Base-by-base conservation (phyloP, 92 coral and sea anemone species). In the Pocillopora meandrina region DNA sequence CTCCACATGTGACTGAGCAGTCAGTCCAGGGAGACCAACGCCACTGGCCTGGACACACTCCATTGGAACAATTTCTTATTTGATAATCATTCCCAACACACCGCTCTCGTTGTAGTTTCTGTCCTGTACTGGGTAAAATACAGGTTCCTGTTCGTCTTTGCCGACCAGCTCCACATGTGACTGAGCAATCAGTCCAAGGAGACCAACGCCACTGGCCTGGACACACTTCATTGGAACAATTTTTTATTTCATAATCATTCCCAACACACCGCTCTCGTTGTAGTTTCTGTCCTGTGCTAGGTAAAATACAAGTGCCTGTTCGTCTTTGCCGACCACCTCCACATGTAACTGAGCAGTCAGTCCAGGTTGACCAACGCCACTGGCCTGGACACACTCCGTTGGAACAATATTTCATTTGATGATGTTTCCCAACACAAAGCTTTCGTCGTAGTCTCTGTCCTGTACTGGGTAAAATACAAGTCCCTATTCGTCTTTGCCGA, bases 241-340 rank as follows among this genome's bases (percentile, higher is more conserved):
- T 68, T 68, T 19, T 52, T 65, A 35, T 33, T 42, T 62, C 26
- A 17, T 26, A 42, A 34, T 34, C 19, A 1, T 33, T 2, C 13
- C 72, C 72, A 47, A 31, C 72, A 33, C 72, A 68, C 52, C 23
- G 72, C 18, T 47, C 47, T 68, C 72, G 23, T 68, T 68, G 19
- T 14, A 68, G 72, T 68, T 26, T 68, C 35, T 68, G 72, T 9
- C 72, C 72, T 12, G 72, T n/a, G 12, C 72, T 68, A 18, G 72
- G 72, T 68, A 26, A 68, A 68, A 33, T 33, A 19, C 72, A 68
- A 68, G 72, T 68, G 0, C 72, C 72, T n/a, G 55, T 68, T 33
- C 72, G 16, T 26, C 72, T 68, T 68, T 68, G 72, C 47, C 17
- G 15, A 33, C 72, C 72, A 68, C n/a, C 72, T 68, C 72, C 72